Evolutionary conservation across 2,797 vertebrate species (phyloP).

Genomic region (Cephalopachus bancanus): DNA sequence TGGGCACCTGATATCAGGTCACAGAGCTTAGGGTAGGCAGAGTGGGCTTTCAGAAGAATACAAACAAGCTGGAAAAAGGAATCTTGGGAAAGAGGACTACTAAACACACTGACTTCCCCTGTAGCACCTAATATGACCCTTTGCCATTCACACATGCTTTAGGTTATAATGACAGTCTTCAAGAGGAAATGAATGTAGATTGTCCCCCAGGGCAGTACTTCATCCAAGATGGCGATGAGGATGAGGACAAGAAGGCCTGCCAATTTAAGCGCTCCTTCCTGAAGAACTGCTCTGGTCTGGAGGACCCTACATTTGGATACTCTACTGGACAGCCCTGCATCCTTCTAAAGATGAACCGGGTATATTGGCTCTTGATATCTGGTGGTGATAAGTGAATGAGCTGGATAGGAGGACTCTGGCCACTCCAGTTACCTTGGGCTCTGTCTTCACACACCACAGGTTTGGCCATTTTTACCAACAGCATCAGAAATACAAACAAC

Average conservation of each 20-base stretch:
- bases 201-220: conserved; percentile 94
- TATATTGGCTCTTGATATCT: conserved; percentile 85
- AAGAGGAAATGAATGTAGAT: conserved; percentile 94
- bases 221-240: conserved; percentile 94
- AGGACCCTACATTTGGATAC: conserved; percentile 95
- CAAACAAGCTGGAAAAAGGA: not conserved
- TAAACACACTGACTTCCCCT: not conserved
- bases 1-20: not conserved
- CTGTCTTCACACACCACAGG: conserved; percentile 41
- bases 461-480: conserved; percentile 55
- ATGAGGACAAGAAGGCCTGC: conserved; percentile 94
- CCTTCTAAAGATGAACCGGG: conserved; percentile 98
- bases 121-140: conserved; percentile 31
- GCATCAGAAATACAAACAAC: conserved; percentile 47
- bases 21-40: not conserved
- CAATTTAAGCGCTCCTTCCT: conserved; percentile 97
- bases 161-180: conserved; percentile 96
- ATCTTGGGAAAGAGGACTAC: rapidly evolving
- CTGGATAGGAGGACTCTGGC: conserved; percentile 39
- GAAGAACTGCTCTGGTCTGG: conserved; percentile 95
- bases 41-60: not conserved
- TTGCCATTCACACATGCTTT: conserved; percentile 69
- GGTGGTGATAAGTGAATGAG: conserved; percentile 41
- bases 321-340: conserved; percentile 95
- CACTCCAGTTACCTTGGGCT: conserved; percentile 25